These are phyloP conservation scores for Melanargia galathea DNA, from an alignment of 2,888 invertebrate species.

Conservation along the genomic window DNA sequence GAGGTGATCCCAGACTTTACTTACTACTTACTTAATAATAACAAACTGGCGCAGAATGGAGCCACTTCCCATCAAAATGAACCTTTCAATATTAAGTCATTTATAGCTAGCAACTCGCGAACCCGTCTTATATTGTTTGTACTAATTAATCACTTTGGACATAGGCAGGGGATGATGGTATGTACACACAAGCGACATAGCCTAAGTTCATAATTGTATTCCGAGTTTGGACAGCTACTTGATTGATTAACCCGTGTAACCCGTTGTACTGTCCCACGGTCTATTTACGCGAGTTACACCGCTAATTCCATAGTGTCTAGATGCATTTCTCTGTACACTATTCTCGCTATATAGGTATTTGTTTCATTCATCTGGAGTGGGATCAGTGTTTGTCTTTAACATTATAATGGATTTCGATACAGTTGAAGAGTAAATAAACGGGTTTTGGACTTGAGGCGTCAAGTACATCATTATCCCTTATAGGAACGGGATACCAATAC, in stretches of 20 bases:
- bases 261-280: slow-evolving; percentile 50
- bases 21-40: no score
- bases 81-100: background rate
- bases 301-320: slow-evolving; percentile 52
- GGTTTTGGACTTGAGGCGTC: background rate
- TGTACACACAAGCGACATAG: slow-evolving; percentile 66
- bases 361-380: slow-evolving; percentile 20
- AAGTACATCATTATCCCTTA: background rate
- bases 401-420: slow-evolving; percentile 28
- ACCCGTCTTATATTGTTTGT: slow-evolving; percentile 36
- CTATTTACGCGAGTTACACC: slow-evolving; percentile 53
- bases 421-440: slow-evolving; percentile 21
- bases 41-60: background rate
- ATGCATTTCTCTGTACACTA: slow-evolving; percentile 34
- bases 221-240: slow-evolving; percentile 73
- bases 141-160: slow-evolving; percentile 72
- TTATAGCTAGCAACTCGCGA: slow-evolving; percentile 10
- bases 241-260: slow-evolving; percentile 69
- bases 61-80: background rate
- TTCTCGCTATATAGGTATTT: slow-evolving; percentile 29
- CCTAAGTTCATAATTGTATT: slow-evolving; percentile 81
- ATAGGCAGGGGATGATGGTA: slow-evolving; percentile 56
- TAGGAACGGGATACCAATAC: background rate
- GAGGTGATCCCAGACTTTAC: no score
- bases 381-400: slow-evolving; percentile 39